Evolutionary conservation across 2,797 vertebrate genomes (phyloP), one percentile per base, ranked within the genome.

Genomic region (Lepilemur ruficaudatus): DNA sequence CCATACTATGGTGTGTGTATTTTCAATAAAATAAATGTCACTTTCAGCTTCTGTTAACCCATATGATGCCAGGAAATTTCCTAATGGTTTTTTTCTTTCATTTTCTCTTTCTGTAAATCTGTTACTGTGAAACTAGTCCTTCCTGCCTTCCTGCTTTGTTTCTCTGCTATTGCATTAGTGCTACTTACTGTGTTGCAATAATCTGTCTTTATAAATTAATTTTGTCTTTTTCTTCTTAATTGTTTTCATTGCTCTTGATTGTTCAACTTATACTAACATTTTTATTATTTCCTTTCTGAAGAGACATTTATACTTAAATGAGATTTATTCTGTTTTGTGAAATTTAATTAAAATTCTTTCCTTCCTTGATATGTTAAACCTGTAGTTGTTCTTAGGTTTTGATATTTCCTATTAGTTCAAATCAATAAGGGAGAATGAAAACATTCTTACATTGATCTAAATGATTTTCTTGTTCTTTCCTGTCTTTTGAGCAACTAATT

Each of bases 161-260:
- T 93, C 70, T 85, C 48, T 69, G 41, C 63, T 96, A 82, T 93
- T 96, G 67, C 85, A 93, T 97, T 95, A 94, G 25, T 97, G 35
- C 59, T 93, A 84, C 83, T 96, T 93, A 95, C 25, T 97, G 32
- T 95, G 57, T 69, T 82, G 28, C 7, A 79, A 96, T 94, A 59
- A 88, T 97, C 18, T 92, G 11, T 92, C 85, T 94, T 94, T 91
- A 93, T 91, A 93, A 96, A 93, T 93, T 81, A 97, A 92, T 79
- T 96, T 90, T 83, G 11, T 85, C 69, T 73, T 96, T 90, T 91
- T 91, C 30, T 50, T 93, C 67, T 91, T 83, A 67, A 83, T 76
- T 88, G 90, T 76, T 93, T 87, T 82, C 48, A 86, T 46, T 87
- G 35, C 38, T 95, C 7, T 91, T 96, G 38, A 73, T 59, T 89